Base-by-base conservation (phyloP, 2,797 vertebrate genomes). In the Buphagus erythrorhynchus region DNA sequence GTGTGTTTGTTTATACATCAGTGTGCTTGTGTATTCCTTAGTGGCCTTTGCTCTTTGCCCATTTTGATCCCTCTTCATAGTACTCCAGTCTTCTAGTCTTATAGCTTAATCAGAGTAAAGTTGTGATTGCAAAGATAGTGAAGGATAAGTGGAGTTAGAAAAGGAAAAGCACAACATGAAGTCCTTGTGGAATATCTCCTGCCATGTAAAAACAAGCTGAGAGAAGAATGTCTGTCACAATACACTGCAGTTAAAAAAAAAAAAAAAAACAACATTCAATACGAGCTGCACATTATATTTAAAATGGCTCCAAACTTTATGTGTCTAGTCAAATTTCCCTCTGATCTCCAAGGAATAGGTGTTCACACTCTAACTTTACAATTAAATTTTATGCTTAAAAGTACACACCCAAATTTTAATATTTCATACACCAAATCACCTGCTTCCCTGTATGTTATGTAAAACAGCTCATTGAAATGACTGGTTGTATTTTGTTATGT, bases 211-310 rank as follows among this genome's bases (percentile, higher is more conserved):
- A 85, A 6, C 22, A 79, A 75, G 11, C 36, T 49, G 21, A 59
- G 43, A 54, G 7, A 33, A 57, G n/a, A 72, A 67, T 25, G 6
- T 26, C 28, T 69, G 36, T 36, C 36, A 51, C 24, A 40, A 38
- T 12, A 35, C 1, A 3, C 4, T 42, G 15, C 48, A 68, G 21
- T 25, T 49, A 51, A 86, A 88, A 90, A 51, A 43, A 18, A 17
- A 29, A 16, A 6, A 4, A 25, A 6, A 9, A 0, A n/a, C n/a
- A 1, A 0, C 1, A 2, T 45, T 35, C 18, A n/a, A 14, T 42
- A 45, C 51, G 13, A 76, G 13, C 49, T 71, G 29, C 3, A 19
- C 0, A 0, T 45, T 61, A 4, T 57, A 46, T n/a, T 75, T 15
- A 49, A 57, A 69, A 65, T 11, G 22, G 3, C 13, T 88, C 35